phyloP scores from a whole-genome alignment of 2,888 invertebrate genomes.

The Hylaea fasciaria region DNA sequence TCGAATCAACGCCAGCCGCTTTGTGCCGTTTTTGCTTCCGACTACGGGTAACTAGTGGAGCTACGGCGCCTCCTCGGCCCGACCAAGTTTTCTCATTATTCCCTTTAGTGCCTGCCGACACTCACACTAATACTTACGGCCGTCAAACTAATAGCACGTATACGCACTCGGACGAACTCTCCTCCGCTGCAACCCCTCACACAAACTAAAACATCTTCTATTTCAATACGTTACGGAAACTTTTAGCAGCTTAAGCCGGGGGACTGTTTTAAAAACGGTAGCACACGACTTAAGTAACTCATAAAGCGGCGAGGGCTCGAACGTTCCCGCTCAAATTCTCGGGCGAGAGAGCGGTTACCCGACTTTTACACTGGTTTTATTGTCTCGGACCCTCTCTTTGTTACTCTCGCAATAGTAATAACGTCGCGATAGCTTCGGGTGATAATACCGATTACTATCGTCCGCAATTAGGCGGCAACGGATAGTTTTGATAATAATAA shows the following conservation, averaged over 20 bases:
- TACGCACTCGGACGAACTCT: conserved; percentile 54
- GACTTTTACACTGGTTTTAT: conserved; percentile 82
- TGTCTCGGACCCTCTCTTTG: conserved; percentile 62
- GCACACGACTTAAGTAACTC: conserved; percentile 68
- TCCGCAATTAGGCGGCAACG: conserved; percentile 66
- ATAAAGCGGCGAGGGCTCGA: conserved; percentile 69
- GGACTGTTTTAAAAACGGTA: conserved; percentile 70
- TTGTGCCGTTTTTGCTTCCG: conserved; percentile 54
- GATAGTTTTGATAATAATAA: conserved; percentile 67
- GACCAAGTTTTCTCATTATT: conserved; percentile 82
- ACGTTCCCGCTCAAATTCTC: conserved; percentile 44
- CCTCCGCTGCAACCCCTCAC: conserved; percentile 45
- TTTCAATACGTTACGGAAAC: conserved; percentile 64
- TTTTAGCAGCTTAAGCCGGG: conserved; percentile 54
- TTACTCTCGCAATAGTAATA: conserved; percentile 78
- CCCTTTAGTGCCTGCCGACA: conserved; percentile 66
- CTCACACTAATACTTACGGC: conserved; percentile 65
- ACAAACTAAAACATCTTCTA: conserved; percentile 50
- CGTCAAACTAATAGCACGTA: conserved; percentile 62
- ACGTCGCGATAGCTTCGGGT: conserved; percentile 76
- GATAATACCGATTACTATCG: conserved; percentile 60
- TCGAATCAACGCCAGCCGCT: conserved; percentile 58
- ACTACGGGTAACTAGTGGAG: conserved; percentile 43
- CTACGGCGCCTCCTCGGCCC: conserved; percentile 54
- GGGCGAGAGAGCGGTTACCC: conserved; percentile 71